phyloP scores from a whole-genome alignment of 2,888 invertebrate genomes.

The Chrysolina americana region DNA sequence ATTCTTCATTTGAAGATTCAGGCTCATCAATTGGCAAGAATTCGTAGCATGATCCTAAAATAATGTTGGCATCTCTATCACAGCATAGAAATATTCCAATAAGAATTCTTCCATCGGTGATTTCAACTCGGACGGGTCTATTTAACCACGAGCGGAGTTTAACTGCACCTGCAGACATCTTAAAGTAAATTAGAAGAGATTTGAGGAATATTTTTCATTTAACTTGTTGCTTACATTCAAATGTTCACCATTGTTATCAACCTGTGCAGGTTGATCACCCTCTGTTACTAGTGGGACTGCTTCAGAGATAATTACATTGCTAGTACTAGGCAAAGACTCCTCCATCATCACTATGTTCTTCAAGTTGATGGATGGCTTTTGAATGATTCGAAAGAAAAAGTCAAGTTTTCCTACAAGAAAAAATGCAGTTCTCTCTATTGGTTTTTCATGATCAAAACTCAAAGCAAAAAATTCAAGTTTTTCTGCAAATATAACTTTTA shows the following conservation, averaged over 20 bases:
- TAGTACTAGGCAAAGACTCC: background rate
- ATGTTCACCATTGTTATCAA: background rate
- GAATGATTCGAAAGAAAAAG: no score
- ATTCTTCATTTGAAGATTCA: constrained; percentile 71
- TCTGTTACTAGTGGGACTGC: background rate
- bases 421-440: no score
- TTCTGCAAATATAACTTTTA: no score
- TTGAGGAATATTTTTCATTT: background rate
- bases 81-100: constrained; percentile 92
- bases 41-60: constrained; percentile 92
- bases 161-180: constrained; percentile 24
- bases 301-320: background rate
- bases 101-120: constrained; percentile 93
- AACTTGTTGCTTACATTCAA: constrained; percentile 17
- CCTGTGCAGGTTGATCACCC: background rate
- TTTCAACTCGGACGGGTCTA: constrained; percentile 88
- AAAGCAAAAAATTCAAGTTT: no score
- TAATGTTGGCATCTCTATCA: constrained; percentile 94
- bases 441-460: no score
- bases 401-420: no score
- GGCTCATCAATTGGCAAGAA: constrained; percentile 80
- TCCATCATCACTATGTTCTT: constrained; percentile 2
- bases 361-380: no score
- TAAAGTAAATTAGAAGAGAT: background rate
- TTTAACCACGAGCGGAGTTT: constrained; percentile 86